Evolutionary conservation across 2,888 invertebrate genomes (phyloP), one percentile per base, ranked within the genome.

Genomic region (Liopterus haemorrhoidalis): DNA sequence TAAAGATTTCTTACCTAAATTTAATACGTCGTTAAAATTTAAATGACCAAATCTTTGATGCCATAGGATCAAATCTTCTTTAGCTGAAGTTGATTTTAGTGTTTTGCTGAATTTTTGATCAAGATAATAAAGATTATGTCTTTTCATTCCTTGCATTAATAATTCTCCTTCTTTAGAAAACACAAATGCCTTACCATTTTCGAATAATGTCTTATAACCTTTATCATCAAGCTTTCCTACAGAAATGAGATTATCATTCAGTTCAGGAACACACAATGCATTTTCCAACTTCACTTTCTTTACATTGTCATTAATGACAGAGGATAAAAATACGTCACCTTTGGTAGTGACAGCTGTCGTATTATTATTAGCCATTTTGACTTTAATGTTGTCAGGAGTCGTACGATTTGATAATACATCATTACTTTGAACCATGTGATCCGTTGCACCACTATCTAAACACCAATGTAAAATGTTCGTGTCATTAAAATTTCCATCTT

Each of bases 201-300:
- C 9, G 20, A 35, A 35, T n/a, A 35, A 11, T 35, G 20, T 19
- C 16, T 15, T 35, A n/a, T 20, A 35, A 18, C 35, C 2, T 19
- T 35, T 19, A 20, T 35, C 35, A n/a, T 20, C n/a, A 35, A 16
- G 9, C 2, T 2, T 35, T 20, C 24, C 11, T 24, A 38, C 27
- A 38, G 38, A 38, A 27, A 27, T 16, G 12, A 38, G 25, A 25
- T 38, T 14, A 24, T 18, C 38, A 18, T 38, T 11, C 11, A 38
- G 27, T 38, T 38, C 25, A 18, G 38, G 25, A 25, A 25, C 16
- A 38, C 24, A 22, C 27, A 38, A 27, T 16, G 25, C 27, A 38
- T 38, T 38, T 9, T 38, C 18, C 25, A 38, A 38, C 15, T 11
- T 1, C 15, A 1, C 27, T 38, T 27, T 11, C 9, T 11, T 18